Evolutionary conservation across 2,113 vertebrate species (phyloP), one percentile per base, ranked within the genome.

Genomic region (Platichthys stellatus): DNA sequence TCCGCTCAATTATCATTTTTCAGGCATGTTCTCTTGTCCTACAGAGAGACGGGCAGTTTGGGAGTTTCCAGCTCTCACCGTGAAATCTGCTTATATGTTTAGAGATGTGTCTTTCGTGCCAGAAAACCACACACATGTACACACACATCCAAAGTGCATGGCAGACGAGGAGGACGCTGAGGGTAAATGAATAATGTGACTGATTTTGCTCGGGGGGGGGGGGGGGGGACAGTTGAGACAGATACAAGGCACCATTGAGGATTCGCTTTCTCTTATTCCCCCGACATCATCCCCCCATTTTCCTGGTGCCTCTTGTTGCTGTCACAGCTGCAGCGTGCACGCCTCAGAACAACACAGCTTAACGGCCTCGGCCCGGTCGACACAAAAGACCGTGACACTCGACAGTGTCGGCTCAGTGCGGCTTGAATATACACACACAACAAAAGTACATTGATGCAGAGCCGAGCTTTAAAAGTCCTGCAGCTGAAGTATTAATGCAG

Each of bases 1-100:
- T 88, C 88, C 28, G 64, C 60, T 70, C 82, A 86, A 88, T 91
- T 92, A 90, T 76, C 83, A 84, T 89, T 89, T 90, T 74, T 90
- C 79, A 80, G 79, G 66, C 85, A 54, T 74, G 54, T 62, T 62
- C 63, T 38, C 69, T 74, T n/a, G 2, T 86, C 74, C 79, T 65
- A 57, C 68, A 80, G 53, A 81, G 62, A 87, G 62, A 87, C 31
- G 47, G 21, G 58, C 13, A 40, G 56, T 84, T 88, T 89, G 83
- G 76, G 76, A 79, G 62, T 73, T 84, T 87, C 86, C 69, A 80
- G 71, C 83, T 72, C 45, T 70, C 14, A 63, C 62, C 61, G 64
- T 81, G 47, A 71, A 86, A 86, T 86, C 58, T 62, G 66, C 24
- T 73, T 43, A 31, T 57, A 57, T 60, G n/a, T 51, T 21, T 28